Conservation (phyloP, 2,113 vertebrate species). For the Rallus limicola region DNA sequence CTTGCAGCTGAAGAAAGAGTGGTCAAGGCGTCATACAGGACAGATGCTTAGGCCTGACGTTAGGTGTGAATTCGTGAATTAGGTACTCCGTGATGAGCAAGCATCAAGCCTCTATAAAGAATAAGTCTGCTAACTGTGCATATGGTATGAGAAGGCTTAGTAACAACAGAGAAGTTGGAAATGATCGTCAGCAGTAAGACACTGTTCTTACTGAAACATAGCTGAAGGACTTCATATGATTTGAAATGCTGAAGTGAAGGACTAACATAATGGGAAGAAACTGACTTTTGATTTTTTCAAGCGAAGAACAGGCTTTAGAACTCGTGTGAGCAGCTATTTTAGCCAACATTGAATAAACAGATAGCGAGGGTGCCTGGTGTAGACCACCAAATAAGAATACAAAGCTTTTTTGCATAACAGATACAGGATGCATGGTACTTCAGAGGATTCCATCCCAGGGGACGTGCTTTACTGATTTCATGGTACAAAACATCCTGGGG, state of each 20-base stretch:
- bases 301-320: background rate
- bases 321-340: background rate
- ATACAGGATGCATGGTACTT: background rate
- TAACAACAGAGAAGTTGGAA: background rate
- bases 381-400: background rate
- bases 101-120: background rate
- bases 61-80: background rate
- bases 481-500: background rate
- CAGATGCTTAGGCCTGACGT: background rate
- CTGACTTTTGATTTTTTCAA: background rate
- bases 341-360: background rate
- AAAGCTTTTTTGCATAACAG: background rate
- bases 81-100: background rate
- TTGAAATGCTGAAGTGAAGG: background rate
- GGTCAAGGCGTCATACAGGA: background rate
- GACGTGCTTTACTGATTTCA: background rate
- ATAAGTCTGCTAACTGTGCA: background rate
- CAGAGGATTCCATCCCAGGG: background rate
- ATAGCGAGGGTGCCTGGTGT: background rate
- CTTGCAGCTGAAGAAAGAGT: background rate
- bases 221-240: background rate
- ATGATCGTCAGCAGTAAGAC: background rate
- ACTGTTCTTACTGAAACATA: background rate
- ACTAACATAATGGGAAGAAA: background rate
- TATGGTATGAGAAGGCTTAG: background rate